Evolutionary conservation across 2,797 vertebrate genomes (phyloP), one percentile per base, ranked within the genome.

Genomic region (Takifugu rubripes): DNA sequence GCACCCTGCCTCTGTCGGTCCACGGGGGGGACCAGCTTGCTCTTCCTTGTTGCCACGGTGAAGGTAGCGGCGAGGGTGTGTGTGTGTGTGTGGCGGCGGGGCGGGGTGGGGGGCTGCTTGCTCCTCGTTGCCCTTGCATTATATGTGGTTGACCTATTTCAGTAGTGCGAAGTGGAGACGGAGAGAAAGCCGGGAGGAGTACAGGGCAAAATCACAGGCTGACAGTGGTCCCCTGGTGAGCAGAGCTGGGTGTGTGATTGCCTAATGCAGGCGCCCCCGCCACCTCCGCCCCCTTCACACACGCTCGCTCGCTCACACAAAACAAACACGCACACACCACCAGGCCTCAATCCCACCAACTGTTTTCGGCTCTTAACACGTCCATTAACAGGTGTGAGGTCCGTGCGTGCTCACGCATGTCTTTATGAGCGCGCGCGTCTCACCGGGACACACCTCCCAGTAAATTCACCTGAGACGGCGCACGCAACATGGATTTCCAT

Each of bases 101-200:
- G 44, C 33, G 25, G 48, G 53, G 52, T 25, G 52, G 27, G 29
- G 46, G 49, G 60, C 47, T 61, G 83, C 84, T 88, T 89, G 86
- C 87, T 88, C 85, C 85, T 94, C 90, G 86, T 94, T 94, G 93
- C 92, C 94, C 93, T 94, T 90, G 91, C 88, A 94, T 97, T 94
- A 94, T 94, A 91, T 93, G 91, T 89, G 90, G 91, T 93, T 96
- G 94, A 96, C 93, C 94, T 96, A 94, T 89, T 96, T 96, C 90
- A 89, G 87, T 85, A 89, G 78, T 86, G 91, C 91, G 90, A 86
- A 85, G 91, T 88, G 77, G 87, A 68, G 49, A 33, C 56, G 51
- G 26, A 17, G 49, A 53, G 68, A 50, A 64, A 72, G 68, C 75
- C 74, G 73, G 74, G 80, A 82, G 82, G 80, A 77, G 77, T 62